A percentile compares a stretch with the other conserved stretches of the same genome.
phyloP scores from a whole-genome alignment of 2,113 vertebrate species.

The Tor tambroides region DNA sequence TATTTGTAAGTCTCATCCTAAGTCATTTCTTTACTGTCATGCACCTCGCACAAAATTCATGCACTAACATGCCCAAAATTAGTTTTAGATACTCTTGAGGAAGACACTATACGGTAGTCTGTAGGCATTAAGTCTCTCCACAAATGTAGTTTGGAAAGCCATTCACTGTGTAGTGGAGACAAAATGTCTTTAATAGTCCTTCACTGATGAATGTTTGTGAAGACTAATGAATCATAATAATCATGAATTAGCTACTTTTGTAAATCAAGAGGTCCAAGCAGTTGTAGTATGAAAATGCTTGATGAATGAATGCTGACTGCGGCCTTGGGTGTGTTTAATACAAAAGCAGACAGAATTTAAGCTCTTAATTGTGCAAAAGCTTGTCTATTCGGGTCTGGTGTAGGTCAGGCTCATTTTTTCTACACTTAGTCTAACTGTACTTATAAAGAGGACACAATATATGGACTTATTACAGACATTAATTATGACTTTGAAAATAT shows the following conservation, averaged over 20 bases:
- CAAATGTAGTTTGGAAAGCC: background rate
- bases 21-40: background rate
- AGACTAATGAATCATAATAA: background rate
- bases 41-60: background rate
- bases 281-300: no score
- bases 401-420: background rate
- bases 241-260: background rate
- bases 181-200: background rate
- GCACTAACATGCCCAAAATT: background rate
- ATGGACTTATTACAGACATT: background rate
- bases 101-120: no score
- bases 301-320: background rate
- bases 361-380: background rate
- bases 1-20: slow-evolving; percentile 31
- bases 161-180: background rate
- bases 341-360: background rate
- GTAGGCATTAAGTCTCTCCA: background rate
- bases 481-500: background rate
- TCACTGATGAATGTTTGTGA: background rate
- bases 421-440: background rate
- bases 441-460: background rate
- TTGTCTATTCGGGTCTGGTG: background rate
- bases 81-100: no score
- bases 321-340: background rate
- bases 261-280: background rate